A percentile compares a stretch with the other conserved stretches of the same genome.
These are phyloP conservation scores for Drosophila ananassae DNA, from an alignment of 1,140 invertebrate species.

Conservation along the genomic window DNA sequence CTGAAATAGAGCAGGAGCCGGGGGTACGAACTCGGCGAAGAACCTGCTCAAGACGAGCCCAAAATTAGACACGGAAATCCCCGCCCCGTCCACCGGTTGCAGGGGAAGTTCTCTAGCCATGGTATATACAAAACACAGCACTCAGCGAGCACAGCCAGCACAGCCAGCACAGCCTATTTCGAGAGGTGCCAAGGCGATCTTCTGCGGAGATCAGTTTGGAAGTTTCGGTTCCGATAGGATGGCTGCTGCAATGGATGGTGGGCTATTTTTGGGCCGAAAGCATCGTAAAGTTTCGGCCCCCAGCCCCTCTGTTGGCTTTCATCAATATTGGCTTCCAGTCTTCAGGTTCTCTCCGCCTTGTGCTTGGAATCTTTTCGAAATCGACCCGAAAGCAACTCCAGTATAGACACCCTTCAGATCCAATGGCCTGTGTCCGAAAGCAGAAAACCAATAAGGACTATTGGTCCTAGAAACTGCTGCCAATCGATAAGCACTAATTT, in stretches of 20 bases:
- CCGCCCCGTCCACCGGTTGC: neutral
- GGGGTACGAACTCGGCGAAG: neutral
- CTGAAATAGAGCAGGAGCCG: neutral
- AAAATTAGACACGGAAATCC: slow-evolving; percentile 32
- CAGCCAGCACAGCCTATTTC: slow-evolving; percentile 8
- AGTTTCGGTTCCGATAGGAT: slow-evolving; percentile 2
- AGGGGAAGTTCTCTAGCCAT: neutral
- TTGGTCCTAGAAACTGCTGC: slow-evolving; percentile 7
- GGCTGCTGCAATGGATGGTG: slow-evolving; percentile 9
- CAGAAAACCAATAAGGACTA: slow-evolving; percentile 4
- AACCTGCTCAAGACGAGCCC: slow-evolving; percentile 41
- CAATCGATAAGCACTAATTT: slow-evolving; percentile 70
- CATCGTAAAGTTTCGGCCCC: slow-evolving; percentile 25
- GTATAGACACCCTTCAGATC: neutral
- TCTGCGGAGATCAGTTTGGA: slow-evolving; percentile 10
- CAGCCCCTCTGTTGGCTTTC: neutral
- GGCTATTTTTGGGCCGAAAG: slow-evolving; percentile 41
- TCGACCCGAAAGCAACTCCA: neutral
- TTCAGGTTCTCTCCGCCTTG: neutral
- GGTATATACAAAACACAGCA: neutral
- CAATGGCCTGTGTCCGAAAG: neutral
- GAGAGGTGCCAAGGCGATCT: slow-evolving; percentile 11
- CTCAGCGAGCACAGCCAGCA: neutral
- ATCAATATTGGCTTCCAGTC: neutral
- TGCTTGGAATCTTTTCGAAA: slow-evolving; percentile 1